Percentiles rank a stretch among this genome's conserved stretches.
These are phyloP conservation scores for Drosophila erecta DNA, from an alignment of 1,140 invertebrate species.

Conservation along the genomic window DNA sequence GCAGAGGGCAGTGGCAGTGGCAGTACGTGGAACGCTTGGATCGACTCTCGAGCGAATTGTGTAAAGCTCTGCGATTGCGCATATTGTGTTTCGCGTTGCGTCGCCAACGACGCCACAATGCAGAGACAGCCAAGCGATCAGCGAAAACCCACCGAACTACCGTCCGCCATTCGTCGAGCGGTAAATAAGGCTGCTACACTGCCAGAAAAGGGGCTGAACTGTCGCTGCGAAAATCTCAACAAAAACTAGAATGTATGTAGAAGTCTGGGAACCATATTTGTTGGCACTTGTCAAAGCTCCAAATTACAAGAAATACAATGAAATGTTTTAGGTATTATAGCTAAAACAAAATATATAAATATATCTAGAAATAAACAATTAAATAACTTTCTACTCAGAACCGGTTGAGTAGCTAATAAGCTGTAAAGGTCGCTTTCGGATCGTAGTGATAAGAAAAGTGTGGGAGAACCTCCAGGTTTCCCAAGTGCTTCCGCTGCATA, in stretches of 20 bases:
- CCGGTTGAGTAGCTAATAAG: background rate
- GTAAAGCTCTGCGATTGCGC: conserved; percentile 73
- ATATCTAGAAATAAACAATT: background rate
- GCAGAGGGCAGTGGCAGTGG: background rate
- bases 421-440: conserved; percentile 14
- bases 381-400: background rate
- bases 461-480: background rate
- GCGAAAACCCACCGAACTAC: conserved; percentile 35
- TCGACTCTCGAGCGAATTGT: conserved; percentile 58
- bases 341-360: too few relatives aligned
- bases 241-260: background rate
- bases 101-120: conserved; percentile 77
- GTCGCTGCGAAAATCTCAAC: background rate
- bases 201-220: background rate
- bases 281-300: too few relatives aligned
- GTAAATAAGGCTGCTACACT: conserved; percentile 29
- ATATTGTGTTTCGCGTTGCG: conserved; percentile 74
- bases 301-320: too few relatives aligned
- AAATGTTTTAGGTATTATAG: too few relatives aligned
- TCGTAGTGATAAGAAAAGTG: conserved; percentile 2
- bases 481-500: background rate
- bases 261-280: too few relatives aligned
- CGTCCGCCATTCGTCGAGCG: conserved; percentile 33
- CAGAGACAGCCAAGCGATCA: conserved; percentile 46
- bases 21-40: background rate